Percentiles rank a stretch among this genome's conserved stretches.
phyloP scores from a whole-genome alignment of 2,888 invertebrate genomes.

The Bembecia ichneumoniformis region DNA sequence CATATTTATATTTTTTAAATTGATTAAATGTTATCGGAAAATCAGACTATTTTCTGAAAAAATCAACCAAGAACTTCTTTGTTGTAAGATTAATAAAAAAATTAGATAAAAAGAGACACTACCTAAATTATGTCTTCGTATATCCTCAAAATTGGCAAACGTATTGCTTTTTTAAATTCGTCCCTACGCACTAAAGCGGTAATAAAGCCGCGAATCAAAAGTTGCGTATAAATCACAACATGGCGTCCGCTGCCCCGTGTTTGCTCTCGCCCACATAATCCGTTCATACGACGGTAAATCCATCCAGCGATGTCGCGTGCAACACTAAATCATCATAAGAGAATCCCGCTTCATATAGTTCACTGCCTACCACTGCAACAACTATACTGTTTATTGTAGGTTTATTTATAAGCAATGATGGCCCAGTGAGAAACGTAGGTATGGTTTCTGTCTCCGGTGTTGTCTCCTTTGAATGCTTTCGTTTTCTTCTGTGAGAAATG shows the following conservation, averaged over 20 bases:
- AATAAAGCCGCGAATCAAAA: conserved; percentile 69
- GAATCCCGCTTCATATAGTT: conserved; percentile 49
- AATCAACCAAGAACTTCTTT: no score
- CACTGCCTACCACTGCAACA: no score
- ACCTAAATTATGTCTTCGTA: no score
- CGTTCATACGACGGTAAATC: conserved; percentile 70
- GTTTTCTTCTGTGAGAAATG: no score
- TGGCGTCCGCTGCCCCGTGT: conserved; percentile 67
- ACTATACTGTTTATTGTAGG: conserved; percentile 1
- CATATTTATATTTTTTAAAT: no score
- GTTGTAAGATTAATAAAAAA: background rate
- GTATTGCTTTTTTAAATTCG: conserved; percentile 23
- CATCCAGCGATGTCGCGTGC: conserved; percentile 63
- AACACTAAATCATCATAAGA: conserved; percentile 70
- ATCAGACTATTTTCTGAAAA: no score
- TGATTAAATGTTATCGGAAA: no score
- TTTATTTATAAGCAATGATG: conserved; percentile 4
- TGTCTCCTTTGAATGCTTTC: no score
- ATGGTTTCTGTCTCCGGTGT: no score
- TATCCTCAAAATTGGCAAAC: no score
- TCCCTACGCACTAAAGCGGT: conserved; percentile 38
- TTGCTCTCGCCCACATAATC: conserved; percentile 73
- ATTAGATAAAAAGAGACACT: background rate
- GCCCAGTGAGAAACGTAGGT: no score
- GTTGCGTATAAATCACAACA: conserved; percentile 65